Percentiles rank a stretch among this genome's conserved stretches.
These are phyloP conservation scores for Siphamia tubifer DNA, from an alignment of 2,113 vertebrate genomes.

Conservation along the genomic window DNA sequence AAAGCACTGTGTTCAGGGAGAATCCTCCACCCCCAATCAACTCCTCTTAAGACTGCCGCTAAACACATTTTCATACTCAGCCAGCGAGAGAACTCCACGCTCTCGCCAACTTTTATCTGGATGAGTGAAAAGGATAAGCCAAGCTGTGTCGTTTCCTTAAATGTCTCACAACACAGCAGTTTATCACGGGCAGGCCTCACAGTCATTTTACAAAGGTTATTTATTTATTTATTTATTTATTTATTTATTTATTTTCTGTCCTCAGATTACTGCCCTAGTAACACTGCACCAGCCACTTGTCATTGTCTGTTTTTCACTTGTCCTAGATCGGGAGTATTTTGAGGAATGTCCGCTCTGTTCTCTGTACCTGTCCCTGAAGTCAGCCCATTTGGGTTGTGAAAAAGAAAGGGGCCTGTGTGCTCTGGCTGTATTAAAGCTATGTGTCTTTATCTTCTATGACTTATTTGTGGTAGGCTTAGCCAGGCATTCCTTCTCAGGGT, in stretches of 20 bases:
- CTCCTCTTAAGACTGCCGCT: slow-evolving; percentile 71
- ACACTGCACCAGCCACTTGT: slow-evolving; percentile 60
- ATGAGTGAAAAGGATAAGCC: slow-evolving; percentile 53
- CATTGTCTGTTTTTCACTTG: slow-evolving; percentile 69
- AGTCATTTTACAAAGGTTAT: slow-evolving; percentile 54
- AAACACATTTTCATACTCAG: slow-evolving; percentile 75
- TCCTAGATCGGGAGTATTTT: slow-evolving; percentile 73
- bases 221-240: slow-evolving; percentile 59
- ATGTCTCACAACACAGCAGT: slow-evolving; percentile 17
- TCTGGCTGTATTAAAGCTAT: slow-evolving; percentile 9
- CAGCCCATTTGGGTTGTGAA: slow-evolving; percentile 33
- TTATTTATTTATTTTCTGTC: no score
- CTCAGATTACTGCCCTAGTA: slow-evolving; percentile 61
- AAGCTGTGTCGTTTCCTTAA: slow-evolving; percentile 19
- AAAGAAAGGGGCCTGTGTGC: slow-evolving; percentile 24
- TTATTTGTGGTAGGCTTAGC: slow-evolving; percentile 50
- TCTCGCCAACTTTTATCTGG: slow-evolving; percentile 62
- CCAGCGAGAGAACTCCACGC: slow-evolving; percentile 44
- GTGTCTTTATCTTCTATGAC: slow-evolving; percentile 29
- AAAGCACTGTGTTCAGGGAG: slow-evolving; percentile 76
- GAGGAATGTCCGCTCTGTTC: slow-evolving; percentile 69
- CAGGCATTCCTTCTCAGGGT: slow-evolving; percentile 38
- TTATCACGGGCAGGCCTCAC: slow-evolving; percentile 51
- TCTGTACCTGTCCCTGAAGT: slow-evolving; percentile 60
- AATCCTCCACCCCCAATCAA: slow-evolving; percentile 72